Percentiles rank a stretch among this genome's conserved stretches.
These are phyloP conservation scores for Caenorhabditis uteleia DNA, from an alignment of 2,888 invertebrate genomes.

Conservation along the genomic window DNA sequence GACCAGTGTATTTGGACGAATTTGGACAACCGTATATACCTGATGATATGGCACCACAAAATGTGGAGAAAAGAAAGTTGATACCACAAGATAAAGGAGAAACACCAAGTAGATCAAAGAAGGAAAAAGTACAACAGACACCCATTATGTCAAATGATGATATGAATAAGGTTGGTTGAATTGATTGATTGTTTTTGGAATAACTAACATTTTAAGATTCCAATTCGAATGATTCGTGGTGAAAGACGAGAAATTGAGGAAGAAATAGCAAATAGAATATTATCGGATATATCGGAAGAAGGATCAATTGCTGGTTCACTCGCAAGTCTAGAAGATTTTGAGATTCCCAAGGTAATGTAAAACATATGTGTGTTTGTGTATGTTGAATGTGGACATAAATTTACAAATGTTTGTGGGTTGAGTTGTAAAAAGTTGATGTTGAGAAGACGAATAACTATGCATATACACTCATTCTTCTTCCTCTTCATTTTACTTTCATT, in stretches of 20 bases:
- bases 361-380: not conserved
- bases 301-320: slow-evolving; percentile 65
- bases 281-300: slow-evolving; percentile 69
- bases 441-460: not conserved
- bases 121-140: slow-evolving; percentile 20
- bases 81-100: slow-evolving; percentile 57
- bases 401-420: slow-evolving; percentile 17
- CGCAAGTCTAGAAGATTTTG: slow-evolving; percentile 61
- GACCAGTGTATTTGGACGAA: slow-evolving; percentile 19
- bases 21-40: slow-evolving; percentile 12
- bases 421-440: no score
- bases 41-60: slow-evolving; percentile 15
- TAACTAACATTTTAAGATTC: slow-evolving; percentile 49
- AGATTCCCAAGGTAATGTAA: slow-evolving; percentile 38
- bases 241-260: slow-evolving; percentile 68
- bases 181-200: no score
- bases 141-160: no score
- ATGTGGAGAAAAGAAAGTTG: slow-evolving; percentile 44
- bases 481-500: not conserved
- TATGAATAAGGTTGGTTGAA: no score
- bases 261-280: slow-evolving; percentile 69
- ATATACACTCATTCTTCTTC: not conserved
- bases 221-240: slow-evolving; percentile 65
- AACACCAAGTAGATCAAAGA: slow-evolving; percentile 43
- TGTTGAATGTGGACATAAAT: slow-evolving; percentile 14